Percentiles rank a stretch among this genome's conserved stretches.
phyloP scores from a whole-genome alignment of 2,113 vertebrate genomes.

The Sylvicapra grimmia region DNA sequence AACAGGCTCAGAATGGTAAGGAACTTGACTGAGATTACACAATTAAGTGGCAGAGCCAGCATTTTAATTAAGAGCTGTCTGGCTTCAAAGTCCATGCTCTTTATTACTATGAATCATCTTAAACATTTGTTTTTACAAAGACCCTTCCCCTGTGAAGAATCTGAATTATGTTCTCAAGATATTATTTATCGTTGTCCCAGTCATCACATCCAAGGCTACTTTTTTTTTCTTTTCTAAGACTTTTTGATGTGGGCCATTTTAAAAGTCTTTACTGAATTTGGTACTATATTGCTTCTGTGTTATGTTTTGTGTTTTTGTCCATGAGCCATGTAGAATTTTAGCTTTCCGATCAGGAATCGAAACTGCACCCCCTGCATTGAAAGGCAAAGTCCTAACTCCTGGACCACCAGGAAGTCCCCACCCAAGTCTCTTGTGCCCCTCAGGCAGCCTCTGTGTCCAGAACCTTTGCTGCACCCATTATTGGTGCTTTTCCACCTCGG shows the following conservation, averaged over 20 bases:
- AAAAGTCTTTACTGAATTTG: background rate
- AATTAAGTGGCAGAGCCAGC: background rate
- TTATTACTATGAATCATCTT: background rate
- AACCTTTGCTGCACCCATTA: background rate
- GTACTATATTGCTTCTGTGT: background rate
- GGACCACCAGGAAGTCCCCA: background rate
- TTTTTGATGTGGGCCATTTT: background rate
- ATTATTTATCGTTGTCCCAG: background rate
- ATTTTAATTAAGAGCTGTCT: background rate
- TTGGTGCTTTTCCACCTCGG: background rate
- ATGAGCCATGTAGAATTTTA: background rate
- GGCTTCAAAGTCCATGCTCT: background rate
- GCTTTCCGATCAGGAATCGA: background rate
- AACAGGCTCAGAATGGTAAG: background rate
- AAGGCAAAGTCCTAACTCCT: background rate
- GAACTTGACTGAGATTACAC: background rate
- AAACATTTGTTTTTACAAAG: background rate
- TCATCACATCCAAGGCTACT: background rate
- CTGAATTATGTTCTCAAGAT: background rate
- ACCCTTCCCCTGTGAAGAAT: background rate
- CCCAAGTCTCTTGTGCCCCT: background rate
- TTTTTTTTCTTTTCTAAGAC: background rate
- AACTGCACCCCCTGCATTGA: background rate
- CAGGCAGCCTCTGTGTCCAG: background rate
- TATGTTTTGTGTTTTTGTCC: background rate